Base-by-base conservation (phyloP, 2,888 invertebrate genomes). In the Scaptomyza polygonia region DNA sequence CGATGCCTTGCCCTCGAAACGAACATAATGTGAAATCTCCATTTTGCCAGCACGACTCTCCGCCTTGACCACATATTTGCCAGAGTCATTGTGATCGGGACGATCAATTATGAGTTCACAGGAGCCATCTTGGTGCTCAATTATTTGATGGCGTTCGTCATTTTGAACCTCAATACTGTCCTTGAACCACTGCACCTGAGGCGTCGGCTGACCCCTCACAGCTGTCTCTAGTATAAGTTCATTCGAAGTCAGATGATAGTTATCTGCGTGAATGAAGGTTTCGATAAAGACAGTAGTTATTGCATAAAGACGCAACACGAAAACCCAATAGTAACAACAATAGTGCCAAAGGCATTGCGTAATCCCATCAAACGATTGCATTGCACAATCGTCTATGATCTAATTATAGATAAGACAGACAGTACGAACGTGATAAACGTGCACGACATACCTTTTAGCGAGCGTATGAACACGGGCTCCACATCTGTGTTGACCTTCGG, bases 171-270 rank as follows among this genome's bases (percentile, higher is more conserved):
- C 92, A 48, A 92, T 92, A 52, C 95, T 95, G 83, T 97, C 95
- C 90, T 96, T 96, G 56, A 94, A 91, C 97, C 97, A 97, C 25
- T 94, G 94, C 49, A 97, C 94, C 0, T 92, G 93, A 0, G 96
- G 96, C 0, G 93, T 92, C 2, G 96, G 96, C 78, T 95, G 94
- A 5, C 95, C 96, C 36, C 95, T 94, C 43, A 96, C 94, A 14
- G 95, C 94, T 77, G 96, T 96, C 91, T 97, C 96, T 75, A 97
- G 92, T 45, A 95, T 93, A 47, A 97, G 90, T 88, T 96, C 96
- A 88, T 96, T 95, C 75, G 95, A 95, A 43, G 94, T 93, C 67
- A 94, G 92, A 84, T 94, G 95, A 89, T 95, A 97, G 3, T 93
- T 94, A 88, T 97, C 96, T 94, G 51, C 34, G 7, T 36, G 43